phyloP scores from a whole-genome alignment of 2,888 invertebrate genomes.

The Nemotelus pantherinus region DNA sequence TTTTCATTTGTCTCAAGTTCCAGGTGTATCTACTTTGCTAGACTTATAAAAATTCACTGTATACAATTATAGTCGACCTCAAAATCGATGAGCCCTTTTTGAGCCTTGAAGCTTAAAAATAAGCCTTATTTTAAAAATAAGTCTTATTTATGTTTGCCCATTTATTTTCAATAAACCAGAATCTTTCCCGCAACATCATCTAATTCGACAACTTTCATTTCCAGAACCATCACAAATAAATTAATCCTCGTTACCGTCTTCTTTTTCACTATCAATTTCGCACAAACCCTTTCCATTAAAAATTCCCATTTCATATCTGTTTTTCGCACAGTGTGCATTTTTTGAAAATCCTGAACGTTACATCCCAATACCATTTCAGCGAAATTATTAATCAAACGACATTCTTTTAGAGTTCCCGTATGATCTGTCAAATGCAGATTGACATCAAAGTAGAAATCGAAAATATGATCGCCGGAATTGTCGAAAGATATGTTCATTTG shows the following conservation, averaged over 20 bases:
- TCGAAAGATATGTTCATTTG: slow-evolving; percentile 57
- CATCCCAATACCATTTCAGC: slow-evolving; percentile 71
- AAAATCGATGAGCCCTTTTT: too few species aligned
- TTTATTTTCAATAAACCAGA: slow-evolving; percentile 55
- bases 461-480: slow-evolving; percentile 52
- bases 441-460: slow-evolving; percentile 68
- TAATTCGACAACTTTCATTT: slow-evolving; percentile 56
- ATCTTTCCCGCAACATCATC: slow-evolving; percentile 57
- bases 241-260: slow-evolving; percentile 55
- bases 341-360: slow-evolving; percentile 67
- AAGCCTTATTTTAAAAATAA: neutral
- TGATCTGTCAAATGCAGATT: slow-evolving; percentile 74
- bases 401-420: slow-evolving; percentile 72
- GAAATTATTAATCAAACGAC: slow-evolving; percentile 69
- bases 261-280: slow-evolving; percentile 63
- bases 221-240: slow-evolving; percentile 56
- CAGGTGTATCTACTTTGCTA: too few species aligned
- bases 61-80: too few species aligned
- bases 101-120: neutral
- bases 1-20: too few species aligned
- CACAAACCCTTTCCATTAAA: slow-evolving; percentile 72
- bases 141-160: neutral
- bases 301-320: slow-evolving; percentile 72
- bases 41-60: too few species aligned
- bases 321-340: slow-evolving; percentile 67